A percentile compares a stretch with the other conserved stretches of the same genome.
These are phyloP conservation scores for Hoplias malabaricus DNA, from an alignment of 2,113 vertebrate species.

Conservation along the genomic window DNA sequence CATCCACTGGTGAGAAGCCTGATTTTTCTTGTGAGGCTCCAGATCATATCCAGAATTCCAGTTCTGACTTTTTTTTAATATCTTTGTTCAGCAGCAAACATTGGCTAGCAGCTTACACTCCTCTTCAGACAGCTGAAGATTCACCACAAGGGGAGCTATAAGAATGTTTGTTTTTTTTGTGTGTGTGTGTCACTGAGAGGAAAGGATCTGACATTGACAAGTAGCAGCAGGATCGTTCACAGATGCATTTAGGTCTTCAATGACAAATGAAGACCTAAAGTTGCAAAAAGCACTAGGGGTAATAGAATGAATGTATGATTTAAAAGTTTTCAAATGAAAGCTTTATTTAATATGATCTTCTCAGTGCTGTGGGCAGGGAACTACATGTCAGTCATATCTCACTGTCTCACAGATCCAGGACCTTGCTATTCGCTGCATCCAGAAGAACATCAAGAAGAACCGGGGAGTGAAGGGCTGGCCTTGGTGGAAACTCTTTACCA, in stretches of 20 bases:
- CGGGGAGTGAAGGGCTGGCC: constrained; percentile 91
- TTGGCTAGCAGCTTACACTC: background rate
- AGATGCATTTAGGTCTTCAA: no score
- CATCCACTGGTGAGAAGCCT: background rate
- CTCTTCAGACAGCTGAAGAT: background rate
- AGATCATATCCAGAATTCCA: background rate
- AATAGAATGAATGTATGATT: no score
- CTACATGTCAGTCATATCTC: background rate
- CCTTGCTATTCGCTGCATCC: constrained; percentile 94
- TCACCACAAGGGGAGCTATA: background rate
- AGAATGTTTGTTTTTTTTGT: background rate
- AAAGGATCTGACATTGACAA: background rate
- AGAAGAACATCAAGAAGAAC: constrained; percentile 98
- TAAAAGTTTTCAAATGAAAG: no score
- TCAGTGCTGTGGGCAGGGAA: background rate
- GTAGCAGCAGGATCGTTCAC: background rate
- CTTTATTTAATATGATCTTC: no score
- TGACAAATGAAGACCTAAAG: no score
- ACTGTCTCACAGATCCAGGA: constrained; percentile 83
- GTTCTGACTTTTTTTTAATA: constrained; percentile 8
- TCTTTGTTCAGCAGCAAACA: constrained; percentile 2
- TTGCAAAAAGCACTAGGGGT: no score
- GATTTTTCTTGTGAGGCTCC: constrained; percentile 29
- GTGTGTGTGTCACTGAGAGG: background rate
- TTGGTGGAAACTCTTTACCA: constrained; percentile 97